A percentile compares a stretch with the other conserved stretches of the same genome.
phyloP scores from a whole-genome alignment of 2,888 invertebrate genomes.

The Phengaris arion region DNA sequence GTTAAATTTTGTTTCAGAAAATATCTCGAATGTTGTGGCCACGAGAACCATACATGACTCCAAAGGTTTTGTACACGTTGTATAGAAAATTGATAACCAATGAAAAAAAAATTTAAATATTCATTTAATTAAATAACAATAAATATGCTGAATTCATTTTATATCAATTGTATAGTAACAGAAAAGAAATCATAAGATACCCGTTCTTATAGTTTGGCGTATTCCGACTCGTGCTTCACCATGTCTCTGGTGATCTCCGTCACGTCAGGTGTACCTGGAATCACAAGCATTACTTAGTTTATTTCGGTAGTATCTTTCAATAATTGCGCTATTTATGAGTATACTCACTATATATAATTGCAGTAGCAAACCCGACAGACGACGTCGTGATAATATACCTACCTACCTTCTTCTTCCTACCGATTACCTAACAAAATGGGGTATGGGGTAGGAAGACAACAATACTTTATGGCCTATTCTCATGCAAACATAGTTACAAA shows the following conservation, averaged over 20 bases:
- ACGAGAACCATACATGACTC: slow-evolving; percentile 62
- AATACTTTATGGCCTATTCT: too few species aligned
- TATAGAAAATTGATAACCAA: slow-evolving; percentile 66
- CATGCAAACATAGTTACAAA: not conserved
- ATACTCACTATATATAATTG: not conserved
- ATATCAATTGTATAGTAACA: not conserved
- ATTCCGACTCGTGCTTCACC: slow-evolving; percentile 84
- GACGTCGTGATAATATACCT: too few species aligned
- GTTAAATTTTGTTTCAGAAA: slow-evolving; percentile 58
- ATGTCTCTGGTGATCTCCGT: slow-evolving; percentile 82
- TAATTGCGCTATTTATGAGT: too few species aligned
- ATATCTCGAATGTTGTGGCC: slow-evolving; percentile 67
- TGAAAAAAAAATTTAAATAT: slow-evolving; percentile 39
- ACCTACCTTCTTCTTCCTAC: too few species aligned
- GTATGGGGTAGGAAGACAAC: too few species aligned
- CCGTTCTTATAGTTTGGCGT: slow-evolving; percentile 59
- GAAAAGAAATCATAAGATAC: not conserved
- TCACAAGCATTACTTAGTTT: slow-evolving; percentile 41
- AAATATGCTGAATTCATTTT: slow-evolving; percentile 7
- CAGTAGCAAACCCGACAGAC: too few species aligned
- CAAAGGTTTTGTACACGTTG: slow-evolving; percentile 59
- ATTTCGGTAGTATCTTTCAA: not conserved
- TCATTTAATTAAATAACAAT: slow-evolving; percentile 11
- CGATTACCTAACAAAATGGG: not conserved
- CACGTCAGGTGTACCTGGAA: slow-evolving; percentile 83